phyloP scores from a whole-genome alignment of 2,113 vertebrate species.

The Illadopsis cleaveri region DNA sequence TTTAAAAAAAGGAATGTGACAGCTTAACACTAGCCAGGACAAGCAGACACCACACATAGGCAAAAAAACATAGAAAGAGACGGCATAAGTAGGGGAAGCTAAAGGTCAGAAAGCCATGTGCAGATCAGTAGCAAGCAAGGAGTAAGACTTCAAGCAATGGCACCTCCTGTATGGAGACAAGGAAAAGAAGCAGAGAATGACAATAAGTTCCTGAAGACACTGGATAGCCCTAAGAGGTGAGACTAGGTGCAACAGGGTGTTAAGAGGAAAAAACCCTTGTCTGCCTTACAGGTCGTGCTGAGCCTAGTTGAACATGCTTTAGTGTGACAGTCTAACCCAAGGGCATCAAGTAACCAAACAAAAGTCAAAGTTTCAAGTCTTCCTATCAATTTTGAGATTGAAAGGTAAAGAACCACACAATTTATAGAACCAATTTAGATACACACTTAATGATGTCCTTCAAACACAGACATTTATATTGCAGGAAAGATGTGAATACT shows the following conservation, averaged over 20 bases:
- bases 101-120: neutral
- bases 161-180: neutral
- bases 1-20: neutral
- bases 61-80: neutral
- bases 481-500: neutral
- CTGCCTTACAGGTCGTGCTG: neutral
- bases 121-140: neutral
- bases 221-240: neutral
- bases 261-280: neutral
- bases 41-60: neutral
- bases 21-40: neutral
- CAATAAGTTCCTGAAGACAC: neutral
- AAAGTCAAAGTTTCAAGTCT: neutral
- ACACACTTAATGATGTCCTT: neutral
- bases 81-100: neutral
- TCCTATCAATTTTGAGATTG: neutral
- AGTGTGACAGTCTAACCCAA: neutral
- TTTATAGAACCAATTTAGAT: neutral
- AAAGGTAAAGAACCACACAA: neutral
- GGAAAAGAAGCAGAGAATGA: neutral
- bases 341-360: neutral
- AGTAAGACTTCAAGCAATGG: neutral
- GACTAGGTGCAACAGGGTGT: neutral
- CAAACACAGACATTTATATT: neutral
- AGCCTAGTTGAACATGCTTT: neutral